Evolutionary conservation across 2,888 invertebrate species (phyloP).

Genomic region (Lathronympha strigana): DNA sequence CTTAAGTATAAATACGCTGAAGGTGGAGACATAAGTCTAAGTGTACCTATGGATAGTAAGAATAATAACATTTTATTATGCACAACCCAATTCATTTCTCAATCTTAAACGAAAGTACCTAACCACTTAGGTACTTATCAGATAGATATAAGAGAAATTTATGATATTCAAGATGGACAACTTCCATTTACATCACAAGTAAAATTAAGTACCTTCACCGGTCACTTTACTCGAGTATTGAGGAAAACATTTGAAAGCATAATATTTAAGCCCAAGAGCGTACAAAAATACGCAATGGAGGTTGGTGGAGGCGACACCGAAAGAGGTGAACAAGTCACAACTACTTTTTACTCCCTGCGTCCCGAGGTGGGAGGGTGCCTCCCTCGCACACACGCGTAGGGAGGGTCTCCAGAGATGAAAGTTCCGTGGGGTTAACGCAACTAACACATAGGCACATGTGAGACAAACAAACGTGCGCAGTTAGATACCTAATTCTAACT

Average conservation of each 20-base stretch:
- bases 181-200: conserved; percentile 18
- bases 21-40: too few relatives aligned
- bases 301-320: conserved; percentile 78
- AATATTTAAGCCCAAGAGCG: conserved; percentile 40
- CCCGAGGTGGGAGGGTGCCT: conserved; percentile 63
- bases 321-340: conserved; percentile 84
- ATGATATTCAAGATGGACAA: neutral
- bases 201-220: conserved; percentile 7
- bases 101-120: neutral
- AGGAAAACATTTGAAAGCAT: conserved; percentile 42
- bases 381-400: conserved; percentile 59
- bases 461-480: conserved; percentile 78
- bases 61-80: neutral
- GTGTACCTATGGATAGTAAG: too few relatives aligned
- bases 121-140: conserved; percentile 12
- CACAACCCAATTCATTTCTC: neutral
- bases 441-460: conserved; percentile 72
- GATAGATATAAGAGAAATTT: neutral
- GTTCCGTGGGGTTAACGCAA: conserved; percentile 80
- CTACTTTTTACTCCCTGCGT: conserved; percentile 82
- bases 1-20: too few relatives aligned
- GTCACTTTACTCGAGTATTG: conserved; percentile 24
- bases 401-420: conserved; percentile 81
- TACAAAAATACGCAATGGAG: conserved; percentile 62
- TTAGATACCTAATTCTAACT: conserved; percentile 82